Evolutionary conservation across 1,140 invertebrate genomes (phyloP), one percentile per base, ranked within the genome.

Genomic region (Pentalonia nigronervosa): DNA sequence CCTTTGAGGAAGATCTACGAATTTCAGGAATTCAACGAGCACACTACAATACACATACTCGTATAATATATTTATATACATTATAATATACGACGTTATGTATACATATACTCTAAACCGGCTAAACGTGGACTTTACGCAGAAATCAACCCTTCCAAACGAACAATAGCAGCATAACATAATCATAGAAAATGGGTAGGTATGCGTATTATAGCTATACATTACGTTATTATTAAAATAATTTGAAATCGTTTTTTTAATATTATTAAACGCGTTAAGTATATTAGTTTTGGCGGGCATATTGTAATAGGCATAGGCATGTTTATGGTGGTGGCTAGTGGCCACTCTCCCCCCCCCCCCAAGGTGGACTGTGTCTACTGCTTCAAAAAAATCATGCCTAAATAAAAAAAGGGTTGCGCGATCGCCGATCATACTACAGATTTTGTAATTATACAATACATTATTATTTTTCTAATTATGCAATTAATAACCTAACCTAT

Each of bases 61-160:
- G 14, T n/a, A 34, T 30, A 76, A n/a, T 76, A n/a, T 20, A 20
- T n/a, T 0, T 76, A 0, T 76, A 17, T 17, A 34, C 17, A 76
- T n/a, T 6, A 17, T 17, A n/a, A 76, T 76, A n/a, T 76, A n/a
- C 14, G n/a, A 76, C 50, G 50, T 53, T 23, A n/a, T 60, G 8
- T 60, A 41, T 41, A 41, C 4, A 41, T 60, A 60, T n/a, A n/a
- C 4, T 76, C n/a, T 76, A n/a, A n/a, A 76, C 60, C n/a, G 60
- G 14, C 60, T 76, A n/a, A 76, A 76, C 60, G 60, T 76, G 14
- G n/a, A 76, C 60, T 76, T 76, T 17, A 76, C 60, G 17, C 30
- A 76, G n/a, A 76, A n/a, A 76, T 76, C 60, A n/a, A 76, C 60
- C 60, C 60, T 30, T 76, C 60, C 60, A n/a, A 76, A 76, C 60